These are phyloP conservation scores for Rhagonycha lutea DNA, from an alignment of 2,888 invertebrate genomes.

Conservation along the genomic window DNA sequence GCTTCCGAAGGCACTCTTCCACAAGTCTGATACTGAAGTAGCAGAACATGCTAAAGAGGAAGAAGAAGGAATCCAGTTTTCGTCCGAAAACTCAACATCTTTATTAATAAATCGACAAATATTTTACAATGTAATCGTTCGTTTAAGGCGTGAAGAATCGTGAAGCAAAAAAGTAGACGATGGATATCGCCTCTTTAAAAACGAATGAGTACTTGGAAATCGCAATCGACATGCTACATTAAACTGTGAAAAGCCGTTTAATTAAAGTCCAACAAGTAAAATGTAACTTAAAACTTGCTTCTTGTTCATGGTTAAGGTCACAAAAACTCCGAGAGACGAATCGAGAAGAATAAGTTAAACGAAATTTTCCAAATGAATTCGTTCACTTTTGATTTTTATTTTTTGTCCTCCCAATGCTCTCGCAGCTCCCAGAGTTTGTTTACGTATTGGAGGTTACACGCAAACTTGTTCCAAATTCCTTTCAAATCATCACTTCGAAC, in stretches of 20 bases:
- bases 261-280: constrained; percentile 7
- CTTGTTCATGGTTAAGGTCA: constrained; percentile 16
- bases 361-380: not conserved
- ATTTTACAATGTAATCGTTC: not conserved
- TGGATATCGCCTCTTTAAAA: not conserved
- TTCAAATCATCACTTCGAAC: not conserved
- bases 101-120: not conserved
- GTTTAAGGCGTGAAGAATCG: not conserved
- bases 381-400: not conserved
- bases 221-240: constrained; percentile 8
- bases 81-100: not conserved
- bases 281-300: constrained; percentile 8
- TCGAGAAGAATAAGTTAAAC: not conserved
- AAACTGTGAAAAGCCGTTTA: constrained; percentile 11
- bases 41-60: not conserved
- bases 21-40: not conserved
- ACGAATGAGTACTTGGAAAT: not conserved
- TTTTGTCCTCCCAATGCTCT: not conserved
- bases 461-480: not conserved
- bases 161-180: not conserved
- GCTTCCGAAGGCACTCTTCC: not conserved
- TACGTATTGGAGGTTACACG: not conserved
- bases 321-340: not conserved
- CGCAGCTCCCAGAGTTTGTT: not conserved
- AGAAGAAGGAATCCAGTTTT: not conserved